phyloP scores from a whole-genome alignment of 2,797 vertebrate species.

The Chelidonichthys spinosus region DNA sequence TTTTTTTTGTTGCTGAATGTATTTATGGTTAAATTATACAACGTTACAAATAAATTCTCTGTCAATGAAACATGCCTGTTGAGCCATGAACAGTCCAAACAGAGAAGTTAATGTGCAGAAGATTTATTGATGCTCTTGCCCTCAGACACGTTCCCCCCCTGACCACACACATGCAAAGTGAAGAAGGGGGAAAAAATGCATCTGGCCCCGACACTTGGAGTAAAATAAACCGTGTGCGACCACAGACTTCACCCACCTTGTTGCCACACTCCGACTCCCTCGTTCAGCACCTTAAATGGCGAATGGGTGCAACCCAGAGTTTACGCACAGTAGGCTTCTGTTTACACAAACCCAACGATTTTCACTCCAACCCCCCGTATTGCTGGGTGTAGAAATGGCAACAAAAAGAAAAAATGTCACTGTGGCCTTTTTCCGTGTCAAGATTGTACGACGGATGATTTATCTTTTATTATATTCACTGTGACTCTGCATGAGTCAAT shows the following conservation, averaged over 20 bases:
- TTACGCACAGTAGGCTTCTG: slow-evolving; percentile 61
- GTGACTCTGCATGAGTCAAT: slow-evolving; percentile 34
- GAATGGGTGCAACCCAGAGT: slow-evolving; percentile 51
- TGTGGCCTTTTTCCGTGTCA: slow-evolving; percentile 12
- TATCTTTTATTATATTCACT: slow-evolving; percentile 38
- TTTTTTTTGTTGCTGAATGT: neutral
- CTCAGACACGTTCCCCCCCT: slow-evolving; percentile 40
- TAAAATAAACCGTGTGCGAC: slow-evolving; percentile 70
- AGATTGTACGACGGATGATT: slow-evolving; percentile 21
- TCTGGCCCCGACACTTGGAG: slow-evolving; percentile 53
- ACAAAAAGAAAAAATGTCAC: slow-evolving; percentile 23
- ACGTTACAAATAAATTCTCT: neutral
- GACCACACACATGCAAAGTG: slow-evolving; percentile 61
- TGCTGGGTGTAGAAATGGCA: slow-evolving; percentile 31
- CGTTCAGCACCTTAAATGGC: slow-evolving; percentile 75
- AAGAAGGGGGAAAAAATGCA: slow-evolving; percentile 50
- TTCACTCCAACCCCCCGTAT: slow-evolving; percentile 54
- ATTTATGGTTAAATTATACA: slow-evolving; percentile 4
- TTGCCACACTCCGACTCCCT: slow-evolving; percentile 43
- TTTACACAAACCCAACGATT: slow-evolving; percentile 71
- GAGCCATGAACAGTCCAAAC: slow-evolving; percentile 6
- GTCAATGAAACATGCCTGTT: neutral
- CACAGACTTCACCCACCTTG: slow-evolving; percentile 46
- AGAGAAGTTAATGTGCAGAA: slow-evolving; percentile 23
- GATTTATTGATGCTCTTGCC: slow-evolving; percentile 47